phyloP scores from a whole-genome alignment of 2,888 invertebrate genomes.

The Camptogramma bilineatum region DNA sequence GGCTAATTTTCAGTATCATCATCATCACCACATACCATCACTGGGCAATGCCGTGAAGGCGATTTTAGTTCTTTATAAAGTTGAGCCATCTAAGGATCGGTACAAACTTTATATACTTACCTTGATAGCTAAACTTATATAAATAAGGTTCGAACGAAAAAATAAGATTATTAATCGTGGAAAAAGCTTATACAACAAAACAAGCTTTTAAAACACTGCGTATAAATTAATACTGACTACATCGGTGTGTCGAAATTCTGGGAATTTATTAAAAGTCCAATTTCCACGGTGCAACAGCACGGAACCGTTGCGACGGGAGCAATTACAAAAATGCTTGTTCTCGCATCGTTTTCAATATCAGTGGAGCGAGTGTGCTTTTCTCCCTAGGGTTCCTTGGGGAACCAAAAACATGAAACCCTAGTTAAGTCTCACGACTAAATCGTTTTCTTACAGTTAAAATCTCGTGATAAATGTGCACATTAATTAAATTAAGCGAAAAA shows the following conservation, averaged over 20 bases:
- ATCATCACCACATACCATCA: too few species aligned
- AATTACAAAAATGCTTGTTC: constrained; percentile 57
- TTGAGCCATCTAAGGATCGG: too few species aligned
- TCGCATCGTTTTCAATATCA: constrained; percentile 58
- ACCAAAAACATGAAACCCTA: not conserved
- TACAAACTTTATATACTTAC: too few species aligned
- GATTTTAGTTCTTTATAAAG: too few species aligned
- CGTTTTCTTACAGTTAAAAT: too few species aligned
- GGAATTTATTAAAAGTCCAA: constrained; percentile 44
- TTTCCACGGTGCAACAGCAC: constrained; percentile 37
- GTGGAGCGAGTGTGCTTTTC: constrained; percentile 47
- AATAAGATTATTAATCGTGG: too few species aligned
- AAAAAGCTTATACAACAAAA: not conserved
- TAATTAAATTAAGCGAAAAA: too few species aligned
- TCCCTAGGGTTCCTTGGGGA: constrained; percentile 29
- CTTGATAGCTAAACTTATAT: too few species aligned
- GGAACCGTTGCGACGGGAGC: constrained; percentile 47
- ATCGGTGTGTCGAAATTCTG: constrained; percentile 30
- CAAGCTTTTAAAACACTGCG: not conserved
- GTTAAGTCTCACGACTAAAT: not conserved
- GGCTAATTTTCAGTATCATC: too few species aligned
- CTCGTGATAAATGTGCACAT: too few species aligned
- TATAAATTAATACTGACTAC: constrained; percentile 18
- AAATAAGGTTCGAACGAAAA: too few species aligned
- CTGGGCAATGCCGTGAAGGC: too few species aligned